phyloP scores from a whole-genome alignment of 1,140 invertebrate genomes.

The Ceratina japonica region DNA sequence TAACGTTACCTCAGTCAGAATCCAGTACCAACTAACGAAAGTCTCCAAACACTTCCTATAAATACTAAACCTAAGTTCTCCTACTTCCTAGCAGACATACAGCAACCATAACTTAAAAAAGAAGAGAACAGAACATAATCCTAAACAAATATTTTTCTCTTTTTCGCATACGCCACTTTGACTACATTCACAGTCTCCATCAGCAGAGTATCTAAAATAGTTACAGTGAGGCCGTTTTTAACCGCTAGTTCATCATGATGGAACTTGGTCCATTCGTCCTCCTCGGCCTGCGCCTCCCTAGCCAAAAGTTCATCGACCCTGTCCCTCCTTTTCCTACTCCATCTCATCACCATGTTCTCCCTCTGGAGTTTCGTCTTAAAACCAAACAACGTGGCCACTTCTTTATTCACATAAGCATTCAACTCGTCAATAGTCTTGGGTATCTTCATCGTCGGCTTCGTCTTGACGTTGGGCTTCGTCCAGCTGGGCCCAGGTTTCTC shows the following conservation, averaged over 20 bases:
- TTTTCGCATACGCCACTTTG: conserved; percentile 73
- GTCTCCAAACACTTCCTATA: too few species aligned
- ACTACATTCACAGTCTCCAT: conserved; percentile 81
- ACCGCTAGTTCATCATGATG: conserved; percentile 85
- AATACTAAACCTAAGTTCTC: too few species aligned
- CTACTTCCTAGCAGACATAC: too few species aligned
- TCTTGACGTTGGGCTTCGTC: conserved; percentile 78
- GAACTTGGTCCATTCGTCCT: conserved; percentile 86
- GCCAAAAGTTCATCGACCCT: conserved; percentile 86
- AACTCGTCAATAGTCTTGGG: conserved; percentile 76
- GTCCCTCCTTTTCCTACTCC: conserved; percentile 85
- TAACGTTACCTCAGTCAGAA: too few species aligned
- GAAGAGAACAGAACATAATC: conserved; percentile 67
- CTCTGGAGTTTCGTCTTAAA: conserved; percentile 80
- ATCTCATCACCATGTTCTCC: conserved; percentile 83
- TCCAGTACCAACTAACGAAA: too few species aligned
- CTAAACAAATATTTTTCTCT: conserved; percentile 73
- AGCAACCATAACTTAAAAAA: too few species aligned
- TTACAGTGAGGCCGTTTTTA: conserved; percentile 84
- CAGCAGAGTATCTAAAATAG: conserved; percentile 83
- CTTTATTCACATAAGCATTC: conserved; percentile 79
- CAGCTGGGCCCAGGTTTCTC: conserved; percentile 80
- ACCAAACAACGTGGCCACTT: conserved; percentile 81
- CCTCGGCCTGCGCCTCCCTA: conserved; percentile 85
- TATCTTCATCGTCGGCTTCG: conserved; percentile 72